phyloP scores from a whole-genome alignment of 2,797 vertebrate genomes.

The Todus mexicanus region DNA sequence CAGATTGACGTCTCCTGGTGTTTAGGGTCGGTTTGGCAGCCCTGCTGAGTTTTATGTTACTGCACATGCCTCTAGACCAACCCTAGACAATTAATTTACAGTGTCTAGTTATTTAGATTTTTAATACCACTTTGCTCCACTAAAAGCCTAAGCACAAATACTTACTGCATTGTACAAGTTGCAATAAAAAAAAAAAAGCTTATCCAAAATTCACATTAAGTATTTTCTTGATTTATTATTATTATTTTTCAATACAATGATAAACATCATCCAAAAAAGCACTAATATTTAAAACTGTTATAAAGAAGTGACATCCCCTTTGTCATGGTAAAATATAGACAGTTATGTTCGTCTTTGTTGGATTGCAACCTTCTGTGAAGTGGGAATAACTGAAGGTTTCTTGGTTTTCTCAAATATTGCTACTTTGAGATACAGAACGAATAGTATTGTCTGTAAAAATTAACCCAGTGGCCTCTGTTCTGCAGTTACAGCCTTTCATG shows the following conservation, averaged over 20 bases:
- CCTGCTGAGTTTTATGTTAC: neutral
- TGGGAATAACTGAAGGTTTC: neutral
- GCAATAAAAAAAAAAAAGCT: neutral
- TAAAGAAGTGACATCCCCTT: neutral
- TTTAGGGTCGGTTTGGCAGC: neutral
- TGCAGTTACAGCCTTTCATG: slow-evolving; percentile 87
- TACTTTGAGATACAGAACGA: neutral
- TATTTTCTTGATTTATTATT: neutral
- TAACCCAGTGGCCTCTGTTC: neutral
- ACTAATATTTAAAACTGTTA: neutral
- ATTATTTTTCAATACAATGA: neutral
- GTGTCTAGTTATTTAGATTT: neutral
- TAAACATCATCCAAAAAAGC: neutral
- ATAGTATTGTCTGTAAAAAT: neutral
- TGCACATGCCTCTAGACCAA: neutral
- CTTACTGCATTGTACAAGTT: neutral
- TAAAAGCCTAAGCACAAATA: neutral
- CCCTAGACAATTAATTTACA: neutral
- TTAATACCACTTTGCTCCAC: neutral
- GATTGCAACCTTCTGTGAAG: neutral
- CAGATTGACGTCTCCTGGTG: neutral
- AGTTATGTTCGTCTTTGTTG: neutral
- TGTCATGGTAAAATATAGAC: neutral
- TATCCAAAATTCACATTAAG: neutral
- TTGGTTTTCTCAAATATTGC: neutral